Evolutionary conservation across 1,140 invertebrate species (phyloP).

Genomic region (Chelonus insularis): DNA sequence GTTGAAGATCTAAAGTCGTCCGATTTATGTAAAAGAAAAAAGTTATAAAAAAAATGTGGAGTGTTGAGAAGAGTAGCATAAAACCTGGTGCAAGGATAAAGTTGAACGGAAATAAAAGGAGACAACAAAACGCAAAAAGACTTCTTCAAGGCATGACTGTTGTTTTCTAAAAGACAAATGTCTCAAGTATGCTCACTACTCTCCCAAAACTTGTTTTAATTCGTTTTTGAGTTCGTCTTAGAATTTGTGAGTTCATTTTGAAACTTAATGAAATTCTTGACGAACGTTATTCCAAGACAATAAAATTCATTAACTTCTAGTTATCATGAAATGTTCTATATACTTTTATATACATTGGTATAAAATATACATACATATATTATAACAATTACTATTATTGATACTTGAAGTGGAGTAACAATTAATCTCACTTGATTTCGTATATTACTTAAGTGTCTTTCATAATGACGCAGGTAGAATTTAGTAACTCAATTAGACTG

Average conservation of each 20-base stretch:
- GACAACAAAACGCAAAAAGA: slow-evolving; percentile 29
- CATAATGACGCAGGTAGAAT: too few species aligned
- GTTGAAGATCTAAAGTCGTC: not conserved
- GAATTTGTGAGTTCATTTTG: slow-evolving; percentile 34
- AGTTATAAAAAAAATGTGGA: not conserved
- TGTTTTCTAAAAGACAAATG: slow-evolving; percentile 35
- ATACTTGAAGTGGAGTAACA: not conserved
- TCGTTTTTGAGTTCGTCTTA: slow-evolving; percentile 36
- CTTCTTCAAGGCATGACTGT: slow-evolving; percentile 32
- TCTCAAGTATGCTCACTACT: slow-evolving; percentile 25
- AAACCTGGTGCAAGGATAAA: not conserved
- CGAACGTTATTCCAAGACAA: not conserved
- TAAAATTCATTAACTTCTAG: not conserved
- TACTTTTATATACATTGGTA: too few species aligned
- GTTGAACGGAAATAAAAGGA: slow-evolving; percentile 5
- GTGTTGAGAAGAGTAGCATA: not conserved
- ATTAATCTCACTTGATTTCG: slow-evolving; percentile 2
- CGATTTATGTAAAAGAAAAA: not conserved
- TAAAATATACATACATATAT: too few species aligned
- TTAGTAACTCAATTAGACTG: too few species aligned
- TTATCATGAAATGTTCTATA: too few species aligned
- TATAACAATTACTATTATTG: too few species aligned
- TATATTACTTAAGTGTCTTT: too few species aligned
- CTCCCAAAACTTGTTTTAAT: slow-evolving; percentile 45
- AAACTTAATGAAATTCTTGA: slow-evolving; percentile 48